These are phyloP conservation scores for Noctua comes DNA, from an alignment of 2,888 invertebrate species.

Conservation along the genomic window DNA sequence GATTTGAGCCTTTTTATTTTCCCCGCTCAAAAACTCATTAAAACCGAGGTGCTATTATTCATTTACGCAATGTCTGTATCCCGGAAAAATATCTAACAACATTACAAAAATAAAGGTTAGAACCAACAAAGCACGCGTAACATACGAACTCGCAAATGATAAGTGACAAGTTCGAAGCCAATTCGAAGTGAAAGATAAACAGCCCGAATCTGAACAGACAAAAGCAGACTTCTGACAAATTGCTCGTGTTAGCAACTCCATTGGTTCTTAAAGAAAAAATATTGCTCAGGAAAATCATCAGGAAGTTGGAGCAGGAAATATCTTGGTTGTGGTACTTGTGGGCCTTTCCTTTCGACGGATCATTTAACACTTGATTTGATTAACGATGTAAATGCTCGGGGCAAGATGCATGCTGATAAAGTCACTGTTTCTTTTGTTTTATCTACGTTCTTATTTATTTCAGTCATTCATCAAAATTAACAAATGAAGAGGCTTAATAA, in stretches of 20 bases:
- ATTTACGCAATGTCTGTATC: slow-evolving; percentile 22
- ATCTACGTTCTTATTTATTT: slow-evolving; percentile 20
- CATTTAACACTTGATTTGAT: slow-evolving; percentile 86
- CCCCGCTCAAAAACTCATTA: slow-evolving; percentile 14
- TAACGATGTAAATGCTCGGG: slow-evolving; percentile 75
- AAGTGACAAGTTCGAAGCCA: slow-evolving; percentile 64
- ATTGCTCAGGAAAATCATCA: slow-evolving; percentile 81
- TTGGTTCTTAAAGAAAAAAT: slow-evolving; percentile 84
- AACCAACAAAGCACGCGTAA: slow-evolving; percentile 37
- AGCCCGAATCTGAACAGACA: slow-evolving; percentile 77
- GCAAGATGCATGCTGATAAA: slow-evolving; percentile 61
- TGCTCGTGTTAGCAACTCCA: slow-evolving; percentile 82
- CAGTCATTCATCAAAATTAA: slow-evolving; percentile 39
- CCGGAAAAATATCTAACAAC: slow-evolving; percentile 24
- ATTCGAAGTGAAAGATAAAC: slow-evolving; percentile 75
- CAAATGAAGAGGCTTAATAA: slow-evolving; percentile 12
- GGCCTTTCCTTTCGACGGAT: slow-evolving; percentile 74
- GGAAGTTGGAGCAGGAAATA: slow-evolving; percentile 76
- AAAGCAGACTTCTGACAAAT: slow-evolving; percentile 83
- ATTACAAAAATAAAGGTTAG: slow-evolving; percentile 31
- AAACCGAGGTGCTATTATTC: slow-evolving; percentile 8
- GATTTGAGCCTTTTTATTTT: neutral
- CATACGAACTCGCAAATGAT: slow-evolving; percentile 52
- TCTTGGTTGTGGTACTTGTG: slow-evolving; percentile 76
- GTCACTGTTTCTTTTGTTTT: slow-evolving; percentile 34